Percentiles rank a stretch among this genome's conserved stretches.
Conservation (phyloP, 2,797 vertebrate genomes). For the Coracias cyanogaster region DNA sequence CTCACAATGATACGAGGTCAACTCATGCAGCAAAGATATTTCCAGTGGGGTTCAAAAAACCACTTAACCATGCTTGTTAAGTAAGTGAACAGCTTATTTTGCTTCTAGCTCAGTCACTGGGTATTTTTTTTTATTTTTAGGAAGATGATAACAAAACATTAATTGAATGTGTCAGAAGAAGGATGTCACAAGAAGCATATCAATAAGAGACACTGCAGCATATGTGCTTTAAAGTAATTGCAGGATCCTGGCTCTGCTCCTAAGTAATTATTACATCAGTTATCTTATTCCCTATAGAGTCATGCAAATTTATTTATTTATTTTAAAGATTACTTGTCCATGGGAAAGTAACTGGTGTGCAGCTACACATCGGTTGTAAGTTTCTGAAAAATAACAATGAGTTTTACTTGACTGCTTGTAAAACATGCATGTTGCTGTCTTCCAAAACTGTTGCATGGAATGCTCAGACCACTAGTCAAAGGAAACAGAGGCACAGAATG, state of each 20-base stretch:
- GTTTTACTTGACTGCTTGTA: not conserved
- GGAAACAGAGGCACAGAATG: not conserved
- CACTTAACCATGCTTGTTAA: conserved; percentile 45
- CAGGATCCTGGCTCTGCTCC: conserved; percentile 73
- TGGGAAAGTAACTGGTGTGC: conserved; percentile 54
- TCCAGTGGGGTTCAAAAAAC: not conserved
- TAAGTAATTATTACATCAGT: conserved; percentile 78
- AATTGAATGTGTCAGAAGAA: conserved; percentile 74
- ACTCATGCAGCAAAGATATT: not conserved
- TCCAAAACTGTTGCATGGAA: not conserved
- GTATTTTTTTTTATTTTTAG: not conserved
- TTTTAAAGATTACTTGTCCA: conserved; percentile 69
- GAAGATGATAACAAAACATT: conserved; percentile 73
- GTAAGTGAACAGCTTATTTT: conserved; percentile 2
- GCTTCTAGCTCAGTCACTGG: conserved; percentile 16
- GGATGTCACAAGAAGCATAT: conserved; percentile 67
- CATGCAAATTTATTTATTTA: conserved; percentile 66
- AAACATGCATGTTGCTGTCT: not conserved
- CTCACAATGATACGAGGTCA: conserved; percentile 21
- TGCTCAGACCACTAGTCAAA: not conserved
- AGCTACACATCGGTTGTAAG: not conserved
- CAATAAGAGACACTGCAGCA: conserved; percentile 57
- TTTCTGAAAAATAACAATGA: conserved; percentile 28
- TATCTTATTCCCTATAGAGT: conserved; percentile 65
- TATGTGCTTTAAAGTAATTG: conserved; percentile 68